Base-by-base conservation (phyloP, 2,113 vertebrate genomes). In the Proteles cristata region DNA sequence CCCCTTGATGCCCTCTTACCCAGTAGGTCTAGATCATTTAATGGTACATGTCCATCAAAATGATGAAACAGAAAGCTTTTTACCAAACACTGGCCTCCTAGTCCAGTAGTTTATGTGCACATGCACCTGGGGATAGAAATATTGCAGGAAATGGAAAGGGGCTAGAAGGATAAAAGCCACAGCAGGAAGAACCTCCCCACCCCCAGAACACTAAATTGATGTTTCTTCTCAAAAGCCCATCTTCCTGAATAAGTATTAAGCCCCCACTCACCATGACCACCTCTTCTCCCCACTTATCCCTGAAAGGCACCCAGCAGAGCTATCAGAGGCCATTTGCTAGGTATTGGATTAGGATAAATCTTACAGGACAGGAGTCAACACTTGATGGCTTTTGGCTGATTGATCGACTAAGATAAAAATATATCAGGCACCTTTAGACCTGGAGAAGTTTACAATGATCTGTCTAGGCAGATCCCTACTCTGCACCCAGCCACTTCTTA, bases 41-140 rank as follows among this genome's bases (percentile, higher is more conserved):
- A 84, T 33, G 81, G 94, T 96, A 86, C 58, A n/a, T 14, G 58
- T 43, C 93, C 83, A 69, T 98, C 90, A 97, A 89, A 97, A 95
- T 66, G 92, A 96, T 15, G 14, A 94, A 95, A 83, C 39, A 76
- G 69, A 98, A 97, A 84, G 28, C 77, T 96, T 93, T 90, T 79
- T 77, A 53, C 0, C 0, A 83, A 96, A 79, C 82, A 53, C 69
- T 88, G 92, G 74, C 0, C 0, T 43, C 31, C 90, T 39, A 93
- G 89, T 84, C 94, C 89, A 95, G 86, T 73, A 96, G 96, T 88
- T 43, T 0, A 92, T 16, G 82, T 53, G 88, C 83, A 58, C 43
- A 35, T 1, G 61, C 10, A n/a, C 68, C 17, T 12, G 7, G 65
- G 50, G 80, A 53, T 16, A n/a, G 96, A 66, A 77, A 23, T 6